Base-by-base conservation (phyloP, 2,888 invertebrate species). In the Trissolcus brochymenae region DNA sequence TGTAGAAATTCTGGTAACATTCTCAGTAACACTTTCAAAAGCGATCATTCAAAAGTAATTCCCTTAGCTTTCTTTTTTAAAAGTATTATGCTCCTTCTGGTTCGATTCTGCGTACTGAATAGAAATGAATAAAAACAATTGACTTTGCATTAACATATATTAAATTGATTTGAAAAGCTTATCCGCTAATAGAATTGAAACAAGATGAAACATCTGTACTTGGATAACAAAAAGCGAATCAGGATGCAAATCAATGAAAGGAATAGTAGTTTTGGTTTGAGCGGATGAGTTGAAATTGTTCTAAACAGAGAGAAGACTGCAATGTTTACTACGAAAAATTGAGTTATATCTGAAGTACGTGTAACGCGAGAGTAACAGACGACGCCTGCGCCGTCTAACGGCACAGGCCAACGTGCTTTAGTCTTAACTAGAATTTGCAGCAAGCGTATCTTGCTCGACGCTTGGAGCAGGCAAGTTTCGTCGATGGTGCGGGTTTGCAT, bases 371-470 rank as follows among this genome's bases (percentile, higher is more conserved):
- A 67, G 66, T 65, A 65, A 62, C 35, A 41, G 21, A 57, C 78
- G 78, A 76, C 78, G 76, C 78, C 57, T 76, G 75, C 78, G 78
- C 78, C 78, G 78, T 79, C 75, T 79, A 79, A 79, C 76, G 76
- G 78, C 75, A 79, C 68, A 67, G 35, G 78, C 75, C 67, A 78
- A 78, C 67, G 78, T 78, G 78, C 78, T 74, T 76, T 67, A 74
- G 78, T 78, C 65, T 67, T 16, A 60, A 19, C 67, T 51, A 62
- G 67, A 55, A 68, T 68, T 68, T 50, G 67, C 75, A 43, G 67
- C 66, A 59, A 72, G 72, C 71, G 71, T 65, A 55, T 71, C 70
- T 59, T 55, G 56, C 51, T 68, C 54, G 49, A 55, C 16, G 50
- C 55, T 54, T 50, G 70, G 54, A 17, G 25, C 55, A 60, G 61